Evolutionary conservation across 2,113 vertebrate genomes (phyloP), one percentile per base, ranked within the genome.

Genomic region (Ivindomyrus marchei): DNA sequence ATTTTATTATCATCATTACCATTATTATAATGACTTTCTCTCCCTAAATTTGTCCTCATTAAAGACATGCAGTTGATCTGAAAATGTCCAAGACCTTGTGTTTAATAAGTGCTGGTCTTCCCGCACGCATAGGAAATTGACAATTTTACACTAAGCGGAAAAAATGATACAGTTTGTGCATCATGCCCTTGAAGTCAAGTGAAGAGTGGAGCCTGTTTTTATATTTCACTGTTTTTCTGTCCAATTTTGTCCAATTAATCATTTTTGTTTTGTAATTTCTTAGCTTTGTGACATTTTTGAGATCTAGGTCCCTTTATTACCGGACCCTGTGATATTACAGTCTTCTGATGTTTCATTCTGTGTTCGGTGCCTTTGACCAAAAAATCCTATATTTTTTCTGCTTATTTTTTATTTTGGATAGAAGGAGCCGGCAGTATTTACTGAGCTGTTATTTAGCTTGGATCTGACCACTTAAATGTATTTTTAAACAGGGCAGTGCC

Each of bases 221-320:
- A 96, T 96, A 96, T 96, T 96, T 96, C 94, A 97, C 96, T 94
- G 93, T 95, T 96, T 95, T 93, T 92, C 89, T 80, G 21, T 53
- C 90, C 95, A 95, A 97, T 97, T 97, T 96, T 80, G 87, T 95
- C 95, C 96, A 96, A 96, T 97, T 96, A 94, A 94, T 97, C 95
- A 96, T 94, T 92, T 31, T 92, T 92, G 90, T 92, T 90, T 94
- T 94, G 94, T 96, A 93, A 94, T 95, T 96, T 93, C 89, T 92
- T 89, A 87, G 87, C 91, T 92, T 92, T 91, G 91, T 95, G 95
- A 95, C 94, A 94, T 94, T 94, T 70, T 94, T 94, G 90, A 94
- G 91, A 94, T 95, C 91, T 90, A 86, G 89, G 94, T 93, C 94
- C 93, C 90, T 94, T 94, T 92, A 93, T 95, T 95, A 94, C 91